Conservation (phyloP, 2,797 vertebrate species). For the Cetoscarus ocellatus region DNA sequence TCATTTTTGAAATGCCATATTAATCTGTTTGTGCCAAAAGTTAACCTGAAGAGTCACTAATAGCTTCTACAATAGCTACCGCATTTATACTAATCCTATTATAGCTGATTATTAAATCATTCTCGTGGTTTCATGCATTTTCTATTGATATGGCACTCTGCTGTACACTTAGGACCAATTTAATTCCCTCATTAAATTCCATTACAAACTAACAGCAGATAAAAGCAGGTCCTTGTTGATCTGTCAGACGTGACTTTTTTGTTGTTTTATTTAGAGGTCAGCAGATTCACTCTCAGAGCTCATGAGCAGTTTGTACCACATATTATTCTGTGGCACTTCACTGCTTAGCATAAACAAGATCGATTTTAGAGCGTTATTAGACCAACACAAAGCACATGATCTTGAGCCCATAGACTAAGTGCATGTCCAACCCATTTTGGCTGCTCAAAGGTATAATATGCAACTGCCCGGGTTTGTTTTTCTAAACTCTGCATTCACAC, state of each 20-base stretch:
- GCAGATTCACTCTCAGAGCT: constrained; percentile 1
- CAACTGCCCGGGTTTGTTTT: no score
- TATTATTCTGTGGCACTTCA: constrained; percentile 52
- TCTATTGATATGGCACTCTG: constrained; percentile 56
- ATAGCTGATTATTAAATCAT: constrained; percentile 43
- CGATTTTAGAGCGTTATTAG: no score
- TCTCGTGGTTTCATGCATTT: constrained; percentile 59
- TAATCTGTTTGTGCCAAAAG: constrained; percentile 41
- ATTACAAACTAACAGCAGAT: constrained; percentile 12
- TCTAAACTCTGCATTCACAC: no score
- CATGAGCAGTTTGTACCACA: constrained; percentile 7
- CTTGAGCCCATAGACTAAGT: not conserved
- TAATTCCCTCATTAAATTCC: constrained; percentile 16
- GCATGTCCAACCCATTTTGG: not conserved
- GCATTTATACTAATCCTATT: constrained; percentile 38
- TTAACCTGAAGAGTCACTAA: constrained; percentile 30
- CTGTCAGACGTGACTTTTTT: not conserved
- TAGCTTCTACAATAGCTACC: constrained; percentile 45
- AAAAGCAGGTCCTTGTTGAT: constrained; percentile 1
- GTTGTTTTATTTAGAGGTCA: constrained; percentile 13
- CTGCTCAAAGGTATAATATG: no score
- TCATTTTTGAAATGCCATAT: constrained; percentile 27
- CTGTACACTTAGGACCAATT: constrained; percentile 36
- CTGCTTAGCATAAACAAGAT: not conserved
- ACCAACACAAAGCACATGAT: no score